Base-by-base conservation (phyloP, 2,888 invertebrate species). In the Cosmia pyralina region DNA sequence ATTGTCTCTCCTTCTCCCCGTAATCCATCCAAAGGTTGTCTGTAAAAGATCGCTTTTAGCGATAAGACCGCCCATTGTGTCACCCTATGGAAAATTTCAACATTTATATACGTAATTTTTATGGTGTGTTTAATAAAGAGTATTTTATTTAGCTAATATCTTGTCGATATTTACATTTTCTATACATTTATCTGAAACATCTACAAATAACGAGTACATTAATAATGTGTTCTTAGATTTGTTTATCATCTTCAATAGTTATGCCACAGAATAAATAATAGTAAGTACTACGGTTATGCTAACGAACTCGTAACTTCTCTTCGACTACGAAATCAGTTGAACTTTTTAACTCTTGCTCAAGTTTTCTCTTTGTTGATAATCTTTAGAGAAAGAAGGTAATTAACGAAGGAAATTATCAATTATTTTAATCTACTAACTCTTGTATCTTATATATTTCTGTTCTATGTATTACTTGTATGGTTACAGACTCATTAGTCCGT, bases 271-370 rank as follows among this genome's bases (percentile, higher is more conserved):
- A 28, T 28, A 28, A 28, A 3, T 28, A 28, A 28, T 28, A 28
- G 28, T 28, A 28, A 28, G 28, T n/a, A n/a, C n/a, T n/a, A n/a
- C 72, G 66, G 69, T 79, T 74, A 69, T 66, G 74, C 66, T 79
- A 83, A 83, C 59, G 62, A 79, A 79, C 58, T 60, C 59, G 19
- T 46, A 64, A 65, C 67, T 67, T 71, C 58, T 66, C 68, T 68
- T 50, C 60, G 44, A 28, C 62, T 71, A 44, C 57, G n/a, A 63
- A 69, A 57, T 73, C 63, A 48, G 41, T 53, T 48, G 38, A 75
- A 79, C 58, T 79, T 81, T 69, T 67, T 58, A 83, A 79, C 75
- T 79, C 34, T 48, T 41, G 46, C 53, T 62, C 38, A 68, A 64
- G 70, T 70, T 68, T 66, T 66, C 64, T 62, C 48, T 81, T 66